Conservation (phyloP, 2,888 invertebrate species). For the Tachina lurida region DNA sequence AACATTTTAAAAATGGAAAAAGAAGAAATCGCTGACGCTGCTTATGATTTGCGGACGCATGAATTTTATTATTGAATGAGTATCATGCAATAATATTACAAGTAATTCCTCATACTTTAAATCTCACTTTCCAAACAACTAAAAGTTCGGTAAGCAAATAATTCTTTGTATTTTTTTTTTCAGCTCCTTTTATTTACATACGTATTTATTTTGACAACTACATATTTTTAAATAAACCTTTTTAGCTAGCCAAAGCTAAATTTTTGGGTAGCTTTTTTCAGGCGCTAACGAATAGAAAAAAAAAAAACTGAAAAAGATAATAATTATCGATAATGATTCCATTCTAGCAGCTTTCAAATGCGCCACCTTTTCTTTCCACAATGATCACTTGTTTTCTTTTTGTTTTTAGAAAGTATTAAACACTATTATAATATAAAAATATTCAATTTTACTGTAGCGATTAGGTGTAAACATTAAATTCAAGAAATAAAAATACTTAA, state of each 20-base stretch:
- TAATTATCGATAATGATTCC: slow-evolving; percentile 22
- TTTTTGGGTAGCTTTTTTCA: not conserved
- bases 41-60: too few relatives aligned
- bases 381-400: not conserved
- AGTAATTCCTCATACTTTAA: too few relatives aligned
- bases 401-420: slow-evolving; percentile 13
- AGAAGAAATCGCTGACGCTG: too few relatives aligned
- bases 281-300: not conserved
- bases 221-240: not conserved
- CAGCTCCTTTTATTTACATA: not conserved
- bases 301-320: not conserved
- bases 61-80: too few relatives aligned
- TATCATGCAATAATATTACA: too few relatives aligned
- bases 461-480: slow-evolving; percentile 23
- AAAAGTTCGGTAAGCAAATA: too few relatives aligned
- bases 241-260: not conserved
- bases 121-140: too few relatives aligned
- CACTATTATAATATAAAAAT: not conserved
- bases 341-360: slow-evolving; percentile 30
- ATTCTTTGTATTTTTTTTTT: too few relatives aligned
- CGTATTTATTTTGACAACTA: not conserved
- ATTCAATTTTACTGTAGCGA: slow-evolving; percentile 3
- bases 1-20: too few relatives aligned
- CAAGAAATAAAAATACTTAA: slow-evolving; percentile 12
- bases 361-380: slow-evolving; percentile 4